Conservation (phyloP, 2,113 vertebrate species). For the Melanotaenia duboulayi region DNA sequence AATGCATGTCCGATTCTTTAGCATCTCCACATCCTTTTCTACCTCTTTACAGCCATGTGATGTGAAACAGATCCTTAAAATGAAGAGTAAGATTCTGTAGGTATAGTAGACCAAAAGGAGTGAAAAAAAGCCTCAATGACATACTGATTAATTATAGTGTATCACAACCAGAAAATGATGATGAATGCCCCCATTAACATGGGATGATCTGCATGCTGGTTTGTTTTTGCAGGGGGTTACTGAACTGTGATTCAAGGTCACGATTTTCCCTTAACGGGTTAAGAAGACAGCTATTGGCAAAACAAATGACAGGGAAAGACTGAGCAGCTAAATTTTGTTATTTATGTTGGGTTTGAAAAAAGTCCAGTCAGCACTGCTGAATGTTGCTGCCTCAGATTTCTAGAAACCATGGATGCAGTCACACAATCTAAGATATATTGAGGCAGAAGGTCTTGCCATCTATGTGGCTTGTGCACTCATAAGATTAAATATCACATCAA, state of each 20-base stretch:
- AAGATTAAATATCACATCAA: too few relatives aligned
- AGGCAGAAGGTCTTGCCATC: neutral
- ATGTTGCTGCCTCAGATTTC: neutral
- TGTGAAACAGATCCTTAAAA: conserved; percentile 24
- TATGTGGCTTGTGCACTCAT: too few relatives aligned
- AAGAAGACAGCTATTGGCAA: conserved; percentile 57
- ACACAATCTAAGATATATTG: neutral
- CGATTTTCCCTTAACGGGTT: conserved; percentile 53
- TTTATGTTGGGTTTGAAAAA: neutral
- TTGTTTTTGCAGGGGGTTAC: conserved; percentile 57
- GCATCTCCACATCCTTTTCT: conserved; percentile 49
- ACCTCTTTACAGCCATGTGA: conserved; percentile 29
- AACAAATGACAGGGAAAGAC: conserved; percentile 48
- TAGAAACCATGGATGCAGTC: neutral
- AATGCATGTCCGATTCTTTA: conserved; percentile 76
- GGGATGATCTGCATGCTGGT: conserved; percentile 44
- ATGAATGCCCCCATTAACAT: conserved; percentile 56
- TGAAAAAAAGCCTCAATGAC: conserved; percentile 15
- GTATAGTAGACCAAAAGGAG: conserved; percentile 13
- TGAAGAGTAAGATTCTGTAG: neutral
- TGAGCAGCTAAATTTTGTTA: neutral
- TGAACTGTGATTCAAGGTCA: conserved; percentile 51
- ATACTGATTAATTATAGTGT: conserved; percentile 40
- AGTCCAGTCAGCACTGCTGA: neutral
- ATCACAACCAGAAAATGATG: conserved; percentile 42